Conservation (phyloP, 2,113 vertebrate species). For the Octodon degus region DNA sequence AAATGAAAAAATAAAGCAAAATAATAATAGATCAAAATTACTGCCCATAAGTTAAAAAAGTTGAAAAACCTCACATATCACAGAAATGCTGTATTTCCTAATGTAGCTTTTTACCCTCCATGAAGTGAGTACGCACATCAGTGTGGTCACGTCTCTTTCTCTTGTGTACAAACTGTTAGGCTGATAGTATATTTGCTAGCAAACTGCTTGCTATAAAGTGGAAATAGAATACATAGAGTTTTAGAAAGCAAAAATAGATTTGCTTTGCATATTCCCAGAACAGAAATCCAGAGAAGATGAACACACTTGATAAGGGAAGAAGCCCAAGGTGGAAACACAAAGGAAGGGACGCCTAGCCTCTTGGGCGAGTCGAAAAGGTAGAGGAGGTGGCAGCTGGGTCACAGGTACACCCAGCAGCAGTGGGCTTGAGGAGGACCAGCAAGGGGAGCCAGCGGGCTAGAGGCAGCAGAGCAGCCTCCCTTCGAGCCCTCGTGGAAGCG, state of each 20-base stretch:
- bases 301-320: background rate
- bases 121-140: background rate
- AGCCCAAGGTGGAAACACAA: background rate
- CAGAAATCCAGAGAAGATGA: slow-evolving; percentile 16
- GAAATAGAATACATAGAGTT: background rate
- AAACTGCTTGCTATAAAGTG: background rate
- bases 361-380: background rate
- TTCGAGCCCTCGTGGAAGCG: background rate
- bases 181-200: background rate
- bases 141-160: background rate
- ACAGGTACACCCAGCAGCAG: background rate
- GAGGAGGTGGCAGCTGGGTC: background rate
- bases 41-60: background rate
- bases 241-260: background rate
- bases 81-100: slow-evolving; percentile 29
- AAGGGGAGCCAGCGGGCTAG: background rate
- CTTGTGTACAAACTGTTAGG: background rate
- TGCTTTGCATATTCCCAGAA: background rate
- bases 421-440: background rate
- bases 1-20: background rate
- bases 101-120: background rate
- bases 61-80: background rate
- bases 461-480: background rate
- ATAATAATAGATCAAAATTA: background rate
- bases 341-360: background rate